Base-by-base conservation (phyloP, 1,140 invertebrate genomes). In the Tachypleus tridentatus region DNA sequence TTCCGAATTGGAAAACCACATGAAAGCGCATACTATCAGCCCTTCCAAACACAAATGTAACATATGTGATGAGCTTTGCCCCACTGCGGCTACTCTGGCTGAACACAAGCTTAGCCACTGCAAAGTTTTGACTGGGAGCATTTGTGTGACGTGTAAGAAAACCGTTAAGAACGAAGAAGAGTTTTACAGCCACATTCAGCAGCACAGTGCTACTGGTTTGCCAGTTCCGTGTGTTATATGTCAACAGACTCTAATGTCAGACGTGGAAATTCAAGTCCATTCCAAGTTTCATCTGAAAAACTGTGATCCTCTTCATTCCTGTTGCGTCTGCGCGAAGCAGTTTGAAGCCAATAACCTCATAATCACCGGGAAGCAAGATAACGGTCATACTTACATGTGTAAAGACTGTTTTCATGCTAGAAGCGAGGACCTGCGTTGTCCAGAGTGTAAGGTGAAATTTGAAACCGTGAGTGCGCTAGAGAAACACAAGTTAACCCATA, bases 41-140 rank as follows among this genome's bases (percentile, higher is more conserved):
- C 74, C 74, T 3, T 87, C 87, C 3, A 86, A 89, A 68, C 89
- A 94, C 76, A 96, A 96, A 74, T 97, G 93, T 75, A 91, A 95
- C 72, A 96, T 97, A 69, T 97, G 93, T 75, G 93, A 97, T 74
- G 91, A 95, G 76, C 84, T 94, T 3, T 91, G 89, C 70, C 84
- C 87, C 0, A 89, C 88, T 3, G 84, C 88, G 0, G 84, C 84
- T 2, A 85, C 86, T 3, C 79, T 97, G 1, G 91, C 91, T 4
- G 91, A 96, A 75, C 93, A 97, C 75, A 97, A 97, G 74, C 79
- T 96, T 8, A 88, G 88, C 8, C 93, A 96, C 74, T 91, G 88
- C 73, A 94, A 93, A 81, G 85, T 86, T 51, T 74, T 76, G 0
- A 72, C 69, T 51, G 69, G 67, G 8, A 72, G 63, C 54, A 70